Base-by-base conservation (phyloP, 1,140 invertebrate species). In the Drosophila orosa region DNA sequence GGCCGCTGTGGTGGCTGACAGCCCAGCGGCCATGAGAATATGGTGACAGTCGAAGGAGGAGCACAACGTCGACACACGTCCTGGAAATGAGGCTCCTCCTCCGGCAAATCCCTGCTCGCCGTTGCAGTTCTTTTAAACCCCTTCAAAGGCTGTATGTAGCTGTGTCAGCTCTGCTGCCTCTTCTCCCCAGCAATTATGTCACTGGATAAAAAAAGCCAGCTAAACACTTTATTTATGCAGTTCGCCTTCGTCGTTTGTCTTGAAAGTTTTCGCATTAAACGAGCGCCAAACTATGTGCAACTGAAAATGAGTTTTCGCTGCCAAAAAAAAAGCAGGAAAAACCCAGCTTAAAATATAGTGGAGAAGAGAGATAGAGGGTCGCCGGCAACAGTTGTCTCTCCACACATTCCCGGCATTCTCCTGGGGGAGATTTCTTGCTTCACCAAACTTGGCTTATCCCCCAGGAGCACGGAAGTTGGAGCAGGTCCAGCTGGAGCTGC, bases 231-330 rank as follows among this genome's bases (percentile, higher is more conserved):
- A 86, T 86, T 86, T 86, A 86, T 86, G 77, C 78, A 77, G 50
- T 79, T 40, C 45, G 54, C 52, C 67, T 67, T 31, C 50, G 79
- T 58, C 84, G 84, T 83, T 87, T 77, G 79, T 89, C 84, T 69
- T 83, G 44, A 87, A 86, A 86, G 79, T 86, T 86, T 87, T 86
- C 83, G 72, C 83, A 86, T 86, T 86, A 87, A 87, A 77, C 60
- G 62, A 67, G 65, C 58, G 69, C 71, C 83, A 79, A 86, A 85
- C 82, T 85, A 86, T 84, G 73, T 81, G 82, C 81, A 67, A 71
- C 31, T 85, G 81, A 68, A 85, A 80, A 73, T 76, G 47, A 66
- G 52, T 57, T 69, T 69, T 48, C 19, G 40, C 12, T 71, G 67
- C 67, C 67, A 71, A 66, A 35, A 58, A 40, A 66, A 50, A 8